Evolutionary conservation across 2,888 invertebrate species (phyloP).

Genomic region (Lithophane semibrunnea): DNA sequence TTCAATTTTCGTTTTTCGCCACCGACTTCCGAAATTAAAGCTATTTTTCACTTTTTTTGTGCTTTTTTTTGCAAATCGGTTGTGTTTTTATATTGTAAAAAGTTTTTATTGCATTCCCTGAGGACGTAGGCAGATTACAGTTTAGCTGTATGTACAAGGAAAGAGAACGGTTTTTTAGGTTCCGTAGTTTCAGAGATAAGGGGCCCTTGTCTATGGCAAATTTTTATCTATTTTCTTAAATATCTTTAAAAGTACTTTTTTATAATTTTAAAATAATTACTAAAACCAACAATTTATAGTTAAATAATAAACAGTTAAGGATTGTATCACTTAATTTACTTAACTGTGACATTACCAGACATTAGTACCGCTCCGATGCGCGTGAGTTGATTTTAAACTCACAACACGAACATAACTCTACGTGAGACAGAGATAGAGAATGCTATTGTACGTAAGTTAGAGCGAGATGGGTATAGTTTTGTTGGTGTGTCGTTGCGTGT

Average conservation of each 20-base stretch:
- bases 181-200: no score
- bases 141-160: neutral
- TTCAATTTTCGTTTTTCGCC: no score
- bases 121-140: neutral
- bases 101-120: no score
- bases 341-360: conserved; percentile 38
- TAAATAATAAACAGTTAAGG: neutral
- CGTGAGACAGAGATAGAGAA: conserved; percentile 21
- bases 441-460: neutral
- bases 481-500: conserved; percentile 5
- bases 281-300: neutral
- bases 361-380: conserved; percentile 49
- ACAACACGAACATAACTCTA: neutral
- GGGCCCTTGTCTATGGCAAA: no score
- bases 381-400: conserved; percentile 52
- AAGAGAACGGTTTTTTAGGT: no score
- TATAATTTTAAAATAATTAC: no score
- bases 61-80: no score
- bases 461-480: conserved; percentile 23
- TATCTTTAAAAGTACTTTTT: no score
- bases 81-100: no score
- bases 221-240: no score
- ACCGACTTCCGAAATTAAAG: no score
- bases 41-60: no score
- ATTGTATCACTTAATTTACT: conserved; percentile 25